Evolutionary conservation across 1,140 invertebrate genomes (phyloP), one percentile per base, ranked within the genome.

Genomic region (Heliconius melpomene): DNA sequence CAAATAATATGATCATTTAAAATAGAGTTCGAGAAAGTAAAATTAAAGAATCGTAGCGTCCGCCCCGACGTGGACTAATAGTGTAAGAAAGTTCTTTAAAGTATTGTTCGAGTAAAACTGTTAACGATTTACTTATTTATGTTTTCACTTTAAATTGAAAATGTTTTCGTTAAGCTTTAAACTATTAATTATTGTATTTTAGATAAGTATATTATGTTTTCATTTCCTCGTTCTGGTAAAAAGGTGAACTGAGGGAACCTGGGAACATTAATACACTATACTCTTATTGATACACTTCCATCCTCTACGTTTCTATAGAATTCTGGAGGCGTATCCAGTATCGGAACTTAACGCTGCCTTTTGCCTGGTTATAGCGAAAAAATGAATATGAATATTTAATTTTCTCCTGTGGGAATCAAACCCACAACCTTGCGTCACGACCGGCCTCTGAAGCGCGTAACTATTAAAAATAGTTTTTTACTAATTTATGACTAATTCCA

Each of bases 61-160:
- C n/a, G 8, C 54, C n/a, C n/a, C 54, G 54, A 57, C 54, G 54
- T 57, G 2, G 54, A 57, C 54, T 57, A 57, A 57, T 57, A 57
- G 54, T 57, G 54, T 57, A 57, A 57, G n/a, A 3, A 23, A 57
- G 8, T 57, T 57, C n/a, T 23, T 57, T 57, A 57, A 57, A 57
- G 54, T 57, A 57, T 9, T 57, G 8, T 57, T n/a, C n/a, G 54
- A 57, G 54, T 57, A 23, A 57, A 57, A 57, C 23, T 23, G 54
- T 57, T 57, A 57, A 57, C 54, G 54, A 57, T 57, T 57, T 57
- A 57, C 54, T 57, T 57, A 57, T 57, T 57, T 23, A 57, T 23
- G n/a, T 57, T 57, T 57, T 57, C 2, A 23, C 20, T 57, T 57
- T 57, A 57, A 57, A 57, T 57, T 57, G 9, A 57, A 57, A 57